Conservation (phyloP, 2,797 vertebrate genomes). For the Rhynchonycteris naso region DNA sequence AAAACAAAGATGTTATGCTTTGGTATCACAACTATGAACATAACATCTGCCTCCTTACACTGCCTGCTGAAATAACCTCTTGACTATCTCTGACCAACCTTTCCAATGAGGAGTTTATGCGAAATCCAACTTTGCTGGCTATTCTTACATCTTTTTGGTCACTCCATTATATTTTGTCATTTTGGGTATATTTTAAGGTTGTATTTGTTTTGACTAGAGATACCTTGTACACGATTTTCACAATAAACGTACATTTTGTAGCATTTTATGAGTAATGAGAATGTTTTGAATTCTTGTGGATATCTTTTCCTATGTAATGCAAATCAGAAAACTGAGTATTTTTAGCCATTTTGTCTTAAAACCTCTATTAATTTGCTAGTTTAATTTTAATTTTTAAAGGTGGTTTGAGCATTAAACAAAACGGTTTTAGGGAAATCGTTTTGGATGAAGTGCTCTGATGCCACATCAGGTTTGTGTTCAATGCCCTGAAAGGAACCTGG, state of each 20-base stretch:
- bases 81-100: neutral
- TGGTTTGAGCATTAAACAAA: neutral
- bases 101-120: neutral
- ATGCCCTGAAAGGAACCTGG: neutral
- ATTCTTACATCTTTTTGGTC: neutral
- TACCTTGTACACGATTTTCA: neutral
- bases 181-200: neutral
- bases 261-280: neutral
- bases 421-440: neutral
- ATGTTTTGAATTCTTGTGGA: constrained; percentile 5
- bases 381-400: neutral
- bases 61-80: neutral
- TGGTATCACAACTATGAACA: neutral
- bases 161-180: neutral
- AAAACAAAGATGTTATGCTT: neutral
- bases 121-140: neutral
- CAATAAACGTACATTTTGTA: neutral
- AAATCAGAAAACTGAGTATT: neutral
- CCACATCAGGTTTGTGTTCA: neutral
- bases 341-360: neutral
- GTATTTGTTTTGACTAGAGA: constrained; percentile 18
- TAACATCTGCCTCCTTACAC: neutral
- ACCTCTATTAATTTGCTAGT: neutral
- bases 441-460: neutral
- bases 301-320: neutral